A percentile compares a stretch with the other conserved stretches of the same genome.
Evolutionary conservation across 2,797 vertebrate species (phyloP).

Genomic region (Hyperoplus immaculatus): DNA sequence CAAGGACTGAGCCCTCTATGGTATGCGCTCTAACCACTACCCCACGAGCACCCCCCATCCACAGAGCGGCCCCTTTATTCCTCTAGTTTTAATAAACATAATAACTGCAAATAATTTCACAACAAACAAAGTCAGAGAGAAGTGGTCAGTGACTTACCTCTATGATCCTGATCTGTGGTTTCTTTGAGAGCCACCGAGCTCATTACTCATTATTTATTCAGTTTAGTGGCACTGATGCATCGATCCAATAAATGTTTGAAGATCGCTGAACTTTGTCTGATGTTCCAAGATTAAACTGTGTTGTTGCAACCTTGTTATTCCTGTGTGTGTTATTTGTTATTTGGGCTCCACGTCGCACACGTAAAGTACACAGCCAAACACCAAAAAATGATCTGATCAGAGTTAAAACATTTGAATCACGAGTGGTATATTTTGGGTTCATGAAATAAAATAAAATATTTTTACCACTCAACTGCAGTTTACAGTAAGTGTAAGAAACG

Average conservation of each 20-base stretch:
- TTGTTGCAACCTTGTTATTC: slow-evolving; percentile 81
- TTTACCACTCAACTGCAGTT: no score
- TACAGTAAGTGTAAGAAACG: background rate
- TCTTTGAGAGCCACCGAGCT: background rate
- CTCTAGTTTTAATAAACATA: background rate
- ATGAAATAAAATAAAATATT: no score
- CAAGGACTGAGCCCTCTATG: no score
- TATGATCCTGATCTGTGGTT: slow-evolving; percentile 41
- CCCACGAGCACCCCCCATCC: no score
- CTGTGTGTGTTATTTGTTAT: slow-evolving; percentile 35
- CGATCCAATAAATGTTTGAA: slow-evolving; percentile 56
- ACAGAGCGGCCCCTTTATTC: background rate
- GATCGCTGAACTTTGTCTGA: slow-evolving; percentile 74
- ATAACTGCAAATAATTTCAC: background rate
- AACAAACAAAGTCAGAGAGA: background rate
- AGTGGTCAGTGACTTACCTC: slow-evolving; percentile 47
- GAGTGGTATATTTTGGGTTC: no score
- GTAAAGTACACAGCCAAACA: slow-evolving; percentile 15
- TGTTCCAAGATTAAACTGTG: slow-evolving; percentile 70
- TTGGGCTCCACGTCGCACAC: slow-evolving; percentile 76
- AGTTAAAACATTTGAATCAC: background rate
- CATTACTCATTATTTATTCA: slow-evolving; percentile 67
- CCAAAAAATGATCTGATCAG: background rate
- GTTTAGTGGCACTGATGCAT: slow-evolving; percentile 17
- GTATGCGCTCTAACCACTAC: no score